These are phyloP conservation scores for Columbina picui DNA, from an alignment of 2,113 vertebrate genomes.

Conservation along the genomic window DNA sequence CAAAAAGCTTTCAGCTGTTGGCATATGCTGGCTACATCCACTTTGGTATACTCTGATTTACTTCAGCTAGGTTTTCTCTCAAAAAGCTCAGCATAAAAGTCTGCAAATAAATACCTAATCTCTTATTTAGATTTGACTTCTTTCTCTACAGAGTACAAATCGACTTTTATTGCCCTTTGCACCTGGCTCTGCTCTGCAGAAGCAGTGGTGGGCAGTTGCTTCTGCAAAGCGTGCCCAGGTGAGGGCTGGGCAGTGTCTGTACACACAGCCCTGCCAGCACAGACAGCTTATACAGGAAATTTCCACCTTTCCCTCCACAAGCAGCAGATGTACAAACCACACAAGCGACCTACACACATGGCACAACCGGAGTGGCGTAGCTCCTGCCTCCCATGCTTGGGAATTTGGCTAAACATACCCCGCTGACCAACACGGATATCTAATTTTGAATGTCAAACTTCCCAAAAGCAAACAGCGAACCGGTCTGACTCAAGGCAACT, in stretches of 20 bases:
- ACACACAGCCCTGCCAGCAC: rapidly evolving
- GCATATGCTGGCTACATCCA: neutral
- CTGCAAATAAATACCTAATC: neutral
- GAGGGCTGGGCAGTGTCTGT: neutral
- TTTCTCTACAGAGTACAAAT: neutral
- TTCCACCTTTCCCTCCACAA: neutral
- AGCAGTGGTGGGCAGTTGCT: neutral
- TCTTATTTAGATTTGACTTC: neutral
- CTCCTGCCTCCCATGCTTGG: rapidly evolving
- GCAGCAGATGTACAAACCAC: neutral
- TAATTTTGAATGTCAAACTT: neutral
- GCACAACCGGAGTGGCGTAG: neutral
- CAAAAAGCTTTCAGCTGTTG: neutral
- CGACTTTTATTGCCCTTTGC: neutral
- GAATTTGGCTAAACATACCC: neutral
- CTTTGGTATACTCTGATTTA: neutral
- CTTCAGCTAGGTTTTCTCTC: neutral
- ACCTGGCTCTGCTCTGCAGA: neutral
- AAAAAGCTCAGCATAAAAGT: neutral
- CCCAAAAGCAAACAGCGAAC: neutral
- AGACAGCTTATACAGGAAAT: rapidly evolving
- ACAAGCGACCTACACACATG: neutral
- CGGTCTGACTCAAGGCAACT: neutral
- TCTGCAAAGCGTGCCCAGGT: neutral
- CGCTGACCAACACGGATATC: rapidly evolving